These are phyloP conservation scores for Lepeophtheirus salmonis DNA, from an alignment of 1,140 invertebrate species.

Conservation along the genomic window DNA sequence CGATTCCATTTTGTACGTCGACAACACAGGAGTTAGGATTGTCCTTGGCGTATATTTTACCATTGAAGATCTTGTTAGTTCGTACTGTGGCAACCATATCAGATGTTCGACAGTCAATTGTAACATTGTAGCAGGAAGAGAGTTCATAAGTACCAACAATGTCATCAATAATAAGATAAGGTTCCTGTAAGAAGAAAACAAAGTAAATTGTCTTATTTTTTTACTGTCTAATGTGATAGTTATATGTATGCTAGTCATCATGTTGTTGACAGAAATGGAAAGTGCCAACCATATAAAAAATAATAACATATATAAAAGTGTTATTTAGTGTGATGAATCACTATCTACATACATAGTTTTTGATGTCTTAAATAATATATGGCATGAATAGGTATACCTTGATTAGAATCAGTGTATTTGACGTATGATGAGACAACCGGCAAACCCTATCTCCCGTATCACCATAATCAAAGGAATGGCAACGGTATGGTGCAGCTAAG, in stretches of 20 bases:
- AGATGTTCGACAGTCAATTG: constrained; percentile 51
- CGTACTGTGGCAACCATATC: constrained; percentile 33
- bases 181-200: constrained; percentile 39
- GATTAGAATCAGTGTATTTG: constrained; percentile 31
- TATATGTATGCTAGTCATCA: too few species aligned
- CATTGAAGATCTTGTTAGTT: constrained; percentile 35
- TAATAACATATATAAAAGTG: too few species aligned
- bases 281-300: too few species aligned
- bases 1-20: constrained; percentile 29
- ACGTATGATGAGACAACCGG: constrained; percentile 33
- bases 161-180: constrained; percentile 46
- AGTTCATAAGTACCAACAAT: constrained; percentile 77
- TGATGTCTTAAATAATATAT: too few species aligned
- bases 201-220: constrained; percentile 11
- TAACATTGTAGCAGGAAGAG: constrained; percentile 81
- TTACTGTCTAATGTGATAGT: too few species aligned
- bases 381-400: constrained; percentile 32
- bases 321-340: too few species aligned
- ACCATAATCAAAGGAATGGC: constrained; percentile 35
- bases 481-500: constrained; percentile 29
- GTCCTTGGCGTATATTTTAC: constrained; percentile 34
- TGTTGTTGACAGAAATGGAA: too few species aligned
- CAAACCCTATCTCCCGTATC: constrained; percentile 31
- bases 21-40: constrained; percentile 33
- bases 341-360: too few species aligned